Percentiles rank a stretch among this genome's conserved stretches.
Conservation (phyloP, 2,888 invertebrate species). For the Chalcis sispes region DNA sequence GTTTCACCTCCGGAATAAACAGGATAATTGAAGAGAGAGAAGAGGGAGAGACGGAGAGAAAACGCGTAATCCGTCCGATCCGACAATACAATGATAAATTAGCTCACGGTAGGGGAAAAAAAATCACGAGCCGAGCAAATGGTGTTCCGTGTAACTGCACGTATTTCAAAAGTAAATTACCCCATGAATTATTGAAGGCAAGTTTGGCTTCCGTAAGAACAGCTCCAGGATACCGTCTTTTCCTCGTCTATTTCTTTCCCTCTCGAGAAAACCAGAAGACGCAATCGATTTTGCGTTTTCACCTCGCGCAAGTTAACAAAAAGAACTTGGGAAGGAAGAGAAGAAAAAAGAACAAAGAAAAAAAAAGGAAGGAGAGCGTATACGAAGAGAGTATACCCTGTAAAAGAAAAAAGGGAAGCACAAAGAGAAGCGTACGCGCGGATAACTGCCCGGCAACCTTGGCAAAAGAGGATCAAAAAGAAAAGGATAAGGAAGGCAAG, state of each 20-base stretch:
- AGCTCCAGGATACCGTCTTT: not conserved
- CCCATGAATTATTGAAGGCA: conserved; percentile 52
- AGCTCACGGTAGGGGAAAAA: conserved; percentile 6
- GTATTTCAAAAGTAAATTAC: conserved; percentile 54
- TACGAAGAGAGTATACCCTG: not conserved
- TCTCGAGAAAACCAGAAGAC: conserved; percentile 28
- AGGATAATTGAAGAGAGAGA: too few species aligned
- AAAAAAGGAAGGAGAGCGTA: not conserved
- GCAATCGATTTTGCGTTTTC: conserved; percentile 41
- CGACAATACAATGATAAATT: conserved; percentile 31
- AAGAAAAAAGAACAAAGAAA: not conserved
- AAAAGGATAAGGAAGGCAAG: conserved; percentile 23
- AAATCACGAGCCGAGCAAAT: conserved; percentile 18
- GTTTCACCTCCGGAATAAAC: not conserved
- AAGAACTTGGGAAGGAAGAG: not conserved
- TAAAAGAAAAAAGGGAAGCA: not conserved
- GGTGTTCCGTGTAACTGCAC: conserved; percentile 22
- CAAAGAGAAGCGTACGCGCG: not conserved
- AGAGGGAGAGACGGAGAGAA: not conserved
- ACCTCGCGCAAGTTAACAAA: not conserved
- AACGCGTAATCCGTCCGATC: not conserved
- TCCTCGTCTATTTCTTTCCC: not conserved
- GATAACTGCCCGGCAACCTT: too few species aligned
- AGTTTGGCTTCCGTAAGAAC: conserved; percentile 27
- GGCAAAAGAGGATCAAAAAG: conserved; percentile 17